Evolutionary conservation across 2,113 vertebrate genomes (phyloP).

Genomic region (Aramus guarauna): DNA sequence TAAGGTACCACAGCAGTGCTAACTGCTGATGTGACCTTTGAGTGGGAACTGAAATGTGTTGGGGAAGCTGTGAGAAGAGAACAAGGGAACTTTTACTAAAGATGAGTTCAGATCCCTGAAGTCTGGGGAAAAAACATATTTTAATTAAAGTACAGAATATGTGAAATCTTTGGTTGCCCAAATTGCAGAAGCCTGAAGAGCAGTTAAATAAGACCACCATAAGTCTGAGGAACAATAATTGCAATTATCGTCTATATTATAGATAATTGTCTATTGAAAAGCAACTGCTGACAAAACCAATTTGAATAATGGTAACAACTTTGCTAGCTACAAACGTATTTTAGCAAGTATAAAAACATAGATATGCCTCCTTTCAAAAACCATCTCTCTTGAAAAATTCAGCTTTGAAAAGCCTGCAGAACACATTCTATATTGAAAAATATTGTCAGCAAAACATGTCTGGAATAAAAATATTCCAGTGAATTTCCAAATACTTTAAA

Average conservation of each 20-base stretch:
- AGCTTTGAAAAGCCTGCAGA: not conserved
- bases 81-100: not conserved
- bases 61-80: not conserved
- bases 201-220: not conserved
- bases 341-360: not conserved
- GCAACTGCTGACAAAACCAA: not conserved
- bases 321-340: not conserved
- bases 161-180: not conserved
- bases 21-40: not conserved
- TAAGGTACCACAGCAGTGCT: not conserved
- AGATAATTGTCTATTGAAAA: not conserved
- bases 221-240: not conserved
- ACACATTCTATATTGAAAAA: not conserved
- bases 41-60: fast-evolving
- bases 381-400: not conserved
- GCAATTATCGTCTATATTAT: too few species aligned
- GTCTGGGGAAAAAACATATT: not conserved
- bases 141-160: not conserved
- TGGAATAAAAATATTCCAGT: not conserved
- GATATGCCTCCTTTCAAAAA: not conserved
- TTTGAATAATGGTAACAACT: not conserved
- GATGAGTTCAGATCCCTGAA: not conserved
- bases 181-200: not conserved
- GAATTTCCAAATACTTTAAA: not conserved
- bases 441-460: not conserved